Conservation (phyloP, 1,140 invertebrate species). For the Brachionus rubens region DNA sequence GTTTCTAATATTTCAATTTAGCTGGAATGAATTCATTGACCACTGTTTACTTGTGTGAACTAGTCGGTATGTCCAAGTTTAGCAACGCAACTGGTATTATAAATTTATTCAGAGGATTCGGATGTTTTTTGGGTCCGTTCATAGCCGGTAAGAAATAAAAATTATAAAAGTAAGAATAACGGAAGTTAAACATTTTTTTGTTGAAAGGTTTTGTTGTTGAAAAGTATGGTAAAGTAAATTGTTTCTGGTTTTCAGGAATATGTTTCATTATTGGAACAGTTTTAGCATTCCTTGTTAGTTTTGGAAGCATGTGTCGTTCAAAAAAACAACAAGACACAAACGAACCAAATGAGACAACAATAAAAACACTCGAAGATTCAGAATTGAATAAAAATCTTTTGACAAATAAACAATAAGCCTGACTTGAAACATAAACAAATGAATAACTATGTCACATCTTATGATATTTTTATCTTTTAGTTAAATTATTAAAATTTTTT, state of each 20-base stretch:
- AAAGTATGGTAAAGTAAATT: not conserved
- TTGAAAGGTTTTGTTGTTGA: not conserved
- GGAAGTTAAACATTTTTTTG: not conserved
- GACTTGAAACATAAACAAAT: not conserved
- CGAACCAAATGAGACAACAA: constrained; percentile 20
- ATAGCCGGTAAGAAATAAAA: not conserved
- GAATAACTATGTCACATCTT: constrained; percentile 2
- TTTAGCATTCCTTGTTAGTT: constrained; percentile 19
- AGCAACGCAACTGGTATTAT: constrained; percentile 40
- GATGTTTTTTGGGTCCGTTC: constrained; percentile 42
- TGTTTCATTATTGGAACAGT: constrained; percentile 28
- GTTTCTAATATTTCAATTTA: not conserved
- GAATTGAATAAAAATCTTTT: constrained; percentile 15
- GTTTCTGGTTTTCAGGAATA: not conserved
- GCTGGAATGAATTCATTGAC: constrained; percentile 44
- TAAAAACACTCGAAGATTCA: constrained; percentile 12
- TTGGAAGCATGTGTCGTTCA: not conserved
- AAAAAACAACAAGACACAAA: not conserved
- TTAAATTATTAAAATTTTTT: constrained; percentile 2
- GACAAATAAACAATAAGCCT: not conserved
- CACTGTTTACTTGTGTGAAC: constrained; percentile 32
- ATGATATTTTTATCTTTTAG: not conserved
- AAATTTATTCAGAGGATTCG: constrained; percentile 45
- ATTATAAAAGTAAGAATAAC: not conserved
- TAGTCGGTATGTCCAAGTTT: constrained; percentile 38